Evolutionary conservation across 2,888 invertebrate genomes (phyloP).

Genomic region (Pristionchus japonicus): DNA sequence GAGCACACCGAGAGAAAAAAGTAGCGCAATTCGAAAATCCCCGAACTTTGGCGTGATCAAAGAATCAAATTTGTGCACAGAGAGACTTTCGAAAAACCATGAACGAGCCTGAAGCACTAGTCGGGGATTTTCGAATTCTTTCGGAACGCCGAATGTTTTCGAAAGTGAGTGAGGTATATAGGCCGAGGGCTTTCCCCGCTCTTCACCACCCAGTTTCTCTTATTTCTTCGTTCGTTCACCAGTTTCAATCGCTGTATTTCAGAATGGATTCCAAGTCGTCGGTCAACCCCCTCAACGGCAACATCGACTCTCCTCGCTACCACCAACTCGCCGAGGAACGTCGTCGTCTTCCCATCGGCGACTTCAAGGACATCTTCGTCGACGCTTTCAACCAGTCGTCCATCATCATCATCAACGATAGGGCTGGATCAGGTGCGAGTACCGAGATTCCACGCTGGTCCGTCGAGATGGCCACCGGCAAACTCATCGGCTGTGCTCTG

Average conservation of each 20-base stretch:
- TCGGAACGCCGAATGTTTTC: background rate
- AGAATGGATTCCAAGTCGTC: background rate
- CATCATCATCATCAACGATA: background rate
- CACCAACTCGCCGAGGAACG: background rate
- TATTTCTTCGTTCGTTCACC: background rate
- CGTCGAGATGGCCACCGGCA: background rate
- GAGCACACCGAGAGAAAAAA: too few species aligned
- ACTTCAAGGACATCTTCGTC: background rate
- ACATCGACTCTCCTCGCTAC: background rate
- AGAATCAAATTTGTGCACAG: too few species aligned
- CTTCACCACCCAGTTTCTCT: background rate
- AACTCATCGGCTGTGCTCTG: background rate
- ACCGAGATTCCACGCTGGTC: background rate
- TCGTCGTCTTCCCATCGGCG: background rate
- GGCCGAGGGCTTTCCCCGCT: background rate
- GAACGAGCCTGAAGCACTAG: background rate
- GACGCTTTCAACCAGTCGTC: background rate
- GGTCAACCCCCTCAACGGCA: background rate
- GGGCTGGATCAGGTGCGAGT: background rate
- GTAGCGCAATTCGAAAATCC: too few species aligned
- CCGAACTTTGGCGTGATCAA: too few species aligned
- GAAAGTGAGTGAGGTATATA: background rate
- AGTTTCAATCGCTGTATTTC: background rate
- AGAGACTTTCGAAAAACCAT: background rate
- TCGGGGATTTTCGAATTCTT: background rate